A percentile compares a stretch with the other conserved stretches of the same genome.
These are phyloP conservation scores for Leptarthrus brevirostris DNA, from an alignment of 2,888 invertebrate genomes.

Conservation along the genomic window DNA sequence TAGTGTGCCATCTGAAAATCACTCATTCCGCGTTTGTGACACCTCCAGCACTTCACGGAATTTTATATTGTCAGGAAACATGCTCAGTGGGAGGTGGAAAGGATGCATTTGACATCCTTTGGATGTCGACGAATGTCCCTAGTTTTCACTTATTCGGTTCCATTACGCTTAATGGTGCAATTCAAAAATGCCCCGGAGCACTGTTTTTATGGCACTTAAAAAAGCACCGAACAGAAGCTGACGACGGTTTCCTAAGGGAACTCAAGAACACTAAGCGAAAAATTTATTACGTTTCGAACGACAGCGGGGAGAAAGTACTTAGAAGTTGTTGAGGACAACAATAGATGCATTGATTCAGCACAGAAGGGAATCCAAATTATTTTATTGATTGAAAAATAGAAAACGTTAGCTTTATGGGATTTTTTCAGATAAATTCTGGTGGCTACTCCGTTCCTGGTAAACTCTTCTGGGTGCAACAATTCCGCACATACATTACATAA, in stretches of 20 bases:
- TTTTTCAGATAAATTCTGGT: background rate
- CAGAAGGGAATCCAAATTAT: constrained; percentile 14
- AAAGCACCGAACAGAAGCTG: background rate
- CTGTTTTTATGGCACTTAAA: constrained; percentile 34
- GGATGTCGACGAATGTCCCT: constrained; percentile 9
- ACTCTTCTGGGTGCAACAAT: too few relatives aligned
- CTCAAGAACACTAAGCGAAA: background rate
- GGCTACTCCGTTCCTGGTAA: background rate
- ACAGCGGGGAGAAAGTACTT: constrained; percentile 9
- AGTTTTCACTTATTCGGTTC: constrained; percentile 30
- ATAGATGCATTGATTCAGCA: constrained; percentile 5
- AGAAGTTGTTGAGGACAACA: constrained; percentile 6
- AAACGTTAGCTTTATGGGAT: background rate
- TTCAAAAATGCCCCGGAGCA: constrained; percentile 26
- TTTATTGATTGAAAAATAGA: background rate
- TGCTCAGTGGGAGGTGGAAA: background rate
- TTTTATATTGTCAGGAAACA: constrained; percentile 4
- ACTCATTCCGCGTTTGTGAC: background rate
- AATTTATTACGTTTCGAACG: constrained; percentile 11
- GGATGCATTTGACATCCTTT: constrained; percentile 13
- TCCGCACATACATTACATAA: too few relatives aligned
- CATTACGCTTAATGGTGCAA: constrained; percentile 36
- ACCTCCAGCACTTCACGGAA: background rate
- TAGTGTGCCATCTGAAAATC: too few relatives aligned
- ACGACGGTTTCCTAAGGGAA: constrained; percentile 3